A percentile compares a stretch with the other conserved stretches of the same genome.
These are phyloP conservation scores for Psephotus haematonotus DNA, from an alignment of 2,113 vertebrate species.

Conservation along the genomic window DNA sequence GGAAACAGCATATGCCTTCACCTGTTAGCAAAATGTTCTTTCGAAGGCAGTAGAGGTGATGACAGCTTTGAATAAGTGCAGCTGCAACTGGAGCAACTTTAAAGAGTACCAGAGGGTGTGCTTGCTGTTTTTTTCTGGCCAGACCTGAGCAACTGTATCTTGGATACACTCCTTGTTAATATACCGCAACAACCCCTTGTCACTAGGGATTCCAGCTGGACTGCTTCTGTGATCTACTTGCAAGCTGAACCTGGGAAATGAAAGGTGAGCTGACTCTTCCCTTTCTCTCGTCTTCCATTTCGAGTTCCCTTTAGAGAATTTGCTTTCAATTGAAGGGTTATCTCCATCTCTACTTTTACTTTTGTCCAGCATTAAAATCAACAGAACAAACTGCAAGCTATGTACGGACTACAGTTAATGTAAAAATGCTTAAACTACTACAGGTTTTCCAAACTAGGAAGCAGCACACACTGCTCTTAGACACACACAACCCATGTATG, in stretches of 20 bases:
- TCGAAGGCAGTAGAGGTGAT: not conserved
- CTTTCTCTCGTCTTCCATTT: not conserved
- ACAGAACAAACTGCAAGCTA: not conserved
- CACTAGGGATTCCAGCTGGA: not conserved
- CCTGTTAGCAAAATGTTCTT: conserved; percentile 31
- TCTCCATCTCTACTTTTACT: not conserved
- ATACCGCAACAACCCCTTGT: not conserved
- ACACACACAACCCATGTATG: not conserved
- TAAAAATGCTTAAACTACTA: not conserved
- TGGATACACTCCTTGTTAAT: conserved; percentile 29
- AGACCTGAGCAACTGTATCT: conserved; percentile 31
- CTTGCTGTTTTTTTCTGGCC: conserved; percentile 14
- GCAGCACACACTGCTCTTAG: not conserved
- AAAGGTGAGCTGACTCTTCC: not conserved
- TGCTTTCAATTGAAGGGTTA: not conserved
- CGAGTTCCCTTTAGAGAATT: not conserved
- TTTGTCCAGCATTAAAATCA: not conserved
- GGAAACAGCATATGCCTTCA: not conserved
- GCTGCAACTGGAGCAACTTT: conserved; percentile 8
- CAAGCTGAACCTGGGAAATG: not conserved
- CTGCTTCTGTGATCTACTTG: not conserved
- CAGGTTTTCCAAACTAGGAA: not conserved
- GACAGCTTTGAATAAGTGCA: conserved; percentile 33
- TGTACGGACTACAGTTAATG: not conserved
- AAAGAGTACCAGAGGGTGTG: not conserved